Evolutionary conservation across 2,888 invertebrate genomes (phyloP), one percentile per base, ranked within the genome.

Genomic region (Drosophila pseudotalamancana): DNA sequence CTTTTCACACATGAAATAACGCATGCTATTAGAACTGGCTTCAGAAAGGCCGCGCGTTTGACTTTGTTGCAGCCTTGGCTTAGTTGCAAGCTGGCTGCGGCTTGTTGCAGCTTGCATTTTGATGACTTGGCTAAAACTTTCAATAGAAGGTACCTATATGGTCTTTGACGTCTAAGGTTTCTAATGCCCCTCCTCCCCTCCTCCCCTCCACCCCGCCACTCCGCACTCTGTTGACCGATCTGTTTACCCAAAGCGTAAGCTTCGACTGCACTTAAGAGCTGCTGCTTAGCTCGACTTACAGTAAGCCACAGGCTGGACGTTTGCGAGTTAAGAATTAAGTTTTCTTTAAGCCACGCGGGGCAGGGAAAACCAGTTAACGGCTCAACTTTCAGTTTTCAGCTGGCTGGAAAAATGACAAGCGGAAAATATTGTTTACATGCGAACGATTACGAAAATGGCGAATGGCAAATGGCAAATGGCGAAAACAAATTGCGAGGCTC

Each of bases 321-420:
- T n/a, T n/a, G 40, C 25, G 27, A 45, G 35, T 35, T 23, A 11
- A 43, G 43, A 68, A 68, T 49, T 42, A 11, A 32, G 46, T 37
- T 60, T 42, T 53, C 25, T 34, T 64, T 43, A 0, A 8, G 46
- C n/a, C n/a, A n/a, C 14, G 21, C 21, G 11, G 14, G 16, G 6
- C 8, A 1, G 12, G 32, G 9, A 27, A 66, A 79, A 79, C 80
- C 76, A 76, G 83, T 76, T 67, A 72, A 63, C 39, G 35, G 48
- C 57, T 84, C 82, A 70, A 82, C 81, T 82, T 82, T 82, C 87
- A 80, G 65, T 81, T 82, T 80, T 29, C 37, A 37, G 49, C 49
- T 76, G 39, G 23, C 11, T 21, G 46, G 45, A 54, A 68, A 72
- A 72, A 57, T 72, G 72, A 69, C 74, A 56, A 70, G 71, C 71